These are phyloP conservation scores for Xiphophorus hellerii DNA, from an alignment of 2,113 vertebrate genomes.

Conservation along the genomic window DNA sequence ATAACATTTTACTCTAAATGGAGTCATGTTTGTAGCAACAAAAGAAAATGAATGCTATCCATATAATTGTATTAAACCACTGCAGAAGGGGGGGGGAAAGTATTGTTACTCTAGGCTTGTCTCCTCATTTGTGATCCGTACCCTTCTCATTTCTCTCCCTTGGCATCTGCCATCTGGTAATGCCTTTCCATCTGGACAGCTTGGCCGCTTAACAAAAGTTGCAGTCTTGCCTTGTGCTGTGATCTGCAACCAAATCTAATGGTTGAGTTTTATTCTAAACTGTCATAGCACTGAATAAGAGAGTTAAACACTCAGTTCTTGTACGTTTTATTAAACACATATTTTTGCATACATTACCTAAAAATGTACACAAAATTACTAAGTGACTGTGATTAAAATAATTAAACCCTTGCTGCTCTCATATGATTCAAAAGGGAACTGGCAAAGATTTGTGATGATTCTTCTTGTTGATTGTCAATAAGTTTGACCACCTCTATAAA, in stretches of 20 bases:
- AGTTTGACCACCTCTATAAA: too few relatives aligned
- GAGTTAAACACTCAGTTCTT: not conserved
- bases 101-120: conserved; percentile 11
- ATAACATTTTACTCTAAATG: not conserved
- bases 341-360: not conserved
- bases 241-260: conserved; percentile 18
- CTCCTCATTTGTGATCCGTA: conserved; percentile 43
- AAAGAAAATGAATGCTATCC: too few relatives aligned
- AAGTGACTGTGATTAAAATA: not conserved
- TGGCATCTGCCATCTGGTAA: conserved; percentile 68
- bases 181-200: conserved; percentile 69
- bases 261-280: conserved; percentile 15
- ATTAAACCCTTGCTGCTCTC: not conserved
- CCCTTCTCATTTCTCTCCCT: conserved; percentile 50
- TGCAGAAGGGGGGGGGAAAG: not conserved
- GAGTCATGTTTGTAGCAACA: not conserved
- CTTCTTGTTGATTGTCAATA: too few relatives aligned
- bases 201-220: conserved; percentile 53
- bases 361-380: not conserved
- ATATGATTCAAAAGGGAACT: too few relatives aligned
- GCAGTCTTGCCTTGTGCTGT: conserved; percentile 20
- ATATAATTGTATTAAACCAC: not conserved
- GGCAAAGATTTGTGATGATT: too few relatives aligned
- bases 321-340: not conserved
- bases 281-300: conserved; percentile 3